A percentile compares a stretch with the other conserved stretches of the same genome.
These are phyloP conservation scores for Andrena chrysosceles DNA, from an alignment of 2,888 invertebrate species.

Conservation along the genomic window DNA sequence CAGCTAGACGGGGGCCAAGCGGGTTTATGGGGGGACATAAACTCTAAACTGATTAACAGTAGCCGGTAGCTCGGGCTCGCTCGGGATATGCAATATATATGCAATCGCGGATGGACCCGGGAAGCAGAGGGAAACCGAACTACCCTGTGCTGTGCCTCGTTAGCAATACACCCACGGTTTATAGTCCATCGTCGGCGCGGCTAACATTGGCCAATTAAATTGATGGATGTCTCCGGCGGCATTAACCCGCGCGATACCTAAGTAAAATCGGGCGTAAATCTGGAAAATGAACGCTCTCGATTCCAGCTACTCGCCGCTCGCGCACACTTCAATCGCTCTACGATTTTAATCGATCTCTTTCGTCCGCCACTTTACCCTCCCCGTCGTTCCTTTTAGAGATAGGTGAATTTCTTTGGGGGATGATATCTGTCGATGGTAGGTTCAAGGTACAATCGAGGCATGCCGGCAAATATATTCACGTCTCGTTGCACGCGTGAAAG, in stretches of 20 bases:
- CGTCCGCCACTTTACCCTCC: no score
- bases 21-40: slow-evolving; percentile 84
- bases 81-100: slow-evolving; percentile 80
- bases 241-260: slow-evolving; percentile 73
- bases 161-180: slow-evolving; percentile 82
- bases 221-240: slow-evolving; percentile 83
- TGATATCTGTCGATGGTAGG: neutral
- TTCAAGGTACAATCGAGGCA: slow-evolving; percentile 8
- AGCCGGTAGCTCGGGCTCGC: slow-evolving; percentile 70
- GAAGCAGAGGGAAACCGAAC: slow-evolving; percentile 75
- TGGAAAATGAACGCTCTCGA: slow-evolving; percentile 31
- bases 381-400: no score
- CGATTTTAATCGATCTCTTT: slow-evolving; percentile 21
- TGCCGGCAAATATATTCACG: neutral
- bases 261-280: slow-evolving; percentile 69
- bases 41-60: slow-evolving; percentile 85
- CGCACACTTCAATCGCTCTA: neutral
- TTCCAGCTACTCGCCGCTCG: slow-evolving; percentile 3
- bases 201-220: slow-evolving; percentile 85
- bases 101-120: slow-evolving; percentile 74
- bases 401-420: neutral
- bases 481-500: neutral
- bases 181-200: slow-evolving; percentile 85
- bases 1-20: slow-evolving; percentile 78
- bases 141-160: slow-evolving; percentile 81